These are phyloP conservation scores for Drosophila rhopaloa DNA, from an alignment of 1,140 invertebrate genomes.

Conservation along the genomic window DNA sequence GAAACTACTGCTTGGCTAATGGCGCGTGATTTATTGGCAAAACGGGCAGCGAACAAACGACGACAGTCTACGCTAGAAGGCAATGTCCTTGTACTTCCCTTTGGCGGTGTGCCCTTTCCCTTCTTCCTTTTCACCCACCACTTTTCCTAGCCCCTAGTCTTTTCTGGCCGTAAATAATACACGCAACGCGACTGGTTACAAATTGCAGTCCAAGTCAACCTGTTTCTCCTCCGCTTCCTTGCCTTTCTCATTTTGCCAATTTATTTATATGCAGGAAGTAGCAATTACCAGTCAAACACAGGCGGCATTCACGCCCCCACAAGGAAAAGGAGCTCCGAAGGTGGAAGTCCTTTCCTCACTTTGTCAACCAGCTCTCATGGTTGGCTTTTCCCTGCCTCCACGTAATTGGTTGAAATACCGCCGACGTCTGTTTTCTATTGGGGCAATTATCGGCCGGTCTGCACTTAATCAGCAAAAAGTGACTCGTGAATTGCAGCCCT, in stretches of 20 bases:
- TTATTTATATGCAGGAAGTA: conserved; percentile 74
- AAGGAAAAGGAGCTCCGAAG: conserved; percentile 4
- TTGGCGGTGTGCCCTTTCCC: conserved; percentile 2
- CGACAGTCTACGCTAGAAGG: conserved; percentile 58
- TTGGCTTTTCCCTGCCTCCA: conserved; percentile 26
- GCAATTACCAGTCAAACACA: conserved; percentile 74
- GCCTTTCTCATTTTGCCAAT: conserved; percentile 48
- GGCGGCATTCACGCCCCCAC: conserved; percentile 35
- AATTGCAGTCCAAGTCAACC: conserved; percentile 72
- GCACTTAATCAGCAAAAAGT: conserved; percentile 20
- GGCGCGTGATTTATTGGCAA: conserved; percentile 79
- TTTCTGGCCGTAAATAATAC: conserved; percentile 73
- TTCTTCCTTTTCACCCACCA: conserved; percentile 17
- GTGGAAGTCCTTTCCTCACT: conserved; percentile 29
- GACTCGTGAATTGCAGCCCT: conserved; percentile 13
- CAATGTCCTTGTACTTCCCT: conserved; percentile 42
- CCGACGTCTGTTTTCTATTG: conserved; percentile 28
- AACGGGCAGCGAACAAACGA: conserved; percentile 44
- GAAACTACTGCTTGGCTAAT: conserved; percentile 63
- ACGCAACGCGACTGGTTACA: conserved; percentile 76
- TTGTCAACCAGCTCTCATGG: conserved; percentile 43
- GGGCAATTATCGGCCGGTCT: conserved; percentile 31
- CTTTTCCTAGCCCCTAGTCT: neutral
- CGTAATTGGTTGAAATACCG: conserved; percentile 57
- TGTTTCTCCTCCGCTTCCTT: conserved; percentile 2